Evolutionary conservation across 2,797 vertebrate species (phyloP).

Genomic region (Pseudochaenichthys georgianus): DNA sequence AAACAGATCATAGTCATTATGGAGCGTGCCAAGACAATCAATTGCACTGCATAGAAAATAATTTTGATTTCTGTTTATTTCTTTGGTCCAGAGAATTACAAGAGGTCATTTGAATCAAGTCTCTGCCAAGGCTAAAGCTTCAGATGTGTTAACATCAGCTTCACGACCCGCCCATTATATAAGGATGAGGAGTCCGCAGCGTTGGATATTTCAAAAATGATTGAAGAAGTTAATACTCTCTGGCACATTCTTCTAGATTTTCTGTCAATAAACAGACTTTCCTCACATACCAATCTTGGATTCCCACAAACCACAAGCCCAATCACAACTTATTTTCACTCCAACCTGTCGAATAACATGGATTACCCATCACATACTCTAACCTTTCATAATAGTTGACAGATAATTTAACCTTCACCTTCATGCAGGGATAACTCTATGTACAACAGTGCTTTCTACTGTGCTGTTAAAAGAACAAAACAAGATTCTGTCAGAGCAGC

Average conservation of each 20-base stretch:
- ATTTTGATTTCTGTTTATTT: constrained; percentile 47
- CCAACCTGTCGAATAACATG: constrained; percentile 16
- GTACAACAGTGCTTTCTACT: neutral
- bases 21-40: constrained; percentile 46
- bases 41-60: constrained; percentile 34
- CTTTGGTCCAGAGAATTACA: constrained; percentile 8
- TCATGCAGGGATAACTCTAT: neutral
- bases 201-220: neutral
- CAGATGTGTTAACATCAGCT: neutral
- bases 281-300: constrained; percentile 5
- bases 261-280: constrained; percentile 14
- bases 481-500: no score
- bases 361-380: constrained; percentile 23
- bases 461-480: neutral
- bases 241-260: constrained; percentile 6
- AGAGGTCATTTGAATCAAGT: constrained; percentile 8
- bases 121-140: neutral
- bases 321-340: constrained; percentile 17
- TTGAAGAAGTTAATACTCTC: neutral
- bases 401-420: constrained; percentile 13
- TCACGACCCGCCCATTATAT: neutral
- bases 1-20: constrained; percentile 45
- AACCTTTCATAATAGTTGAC: constrained; percentile 4
- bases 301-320: constrained; percentile 19
- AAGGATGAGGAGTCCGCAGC: neutral